Percentiles rank a stretch among this genome's conserved stretches.
Evolutionary conservation across 2,888 invertebrate genomes (phyloP).

Genomic region (Frankliniella fusca): DNA sequence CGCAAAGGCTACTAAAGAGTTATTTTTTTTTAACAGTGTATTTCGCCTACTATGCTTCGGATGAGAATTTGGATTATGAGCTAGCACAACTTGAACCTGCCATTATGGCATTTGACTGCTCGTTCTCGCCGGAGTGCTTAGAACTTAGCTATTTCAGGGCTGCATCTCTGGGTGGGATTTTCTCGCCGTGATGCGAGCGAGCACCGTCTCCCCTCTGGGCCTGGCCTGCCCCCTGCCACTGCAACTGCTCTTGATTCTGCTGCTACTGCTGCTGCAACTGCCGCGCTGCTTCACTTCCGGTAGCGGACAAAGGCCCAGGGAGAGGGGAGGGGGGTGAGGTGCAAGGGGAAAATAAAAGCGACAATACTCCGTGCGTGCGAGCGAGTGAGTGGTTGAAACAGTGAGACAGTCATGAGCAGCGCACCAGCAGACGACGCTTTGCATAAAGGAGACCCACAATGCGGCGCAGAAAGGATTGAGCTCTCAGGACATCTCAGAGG

Average conservation of each 20-base stretch:
- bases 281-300: neutral
- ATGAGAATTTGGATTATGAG: no score
- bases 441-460: neutral
- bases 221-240: no score
- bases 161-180: no score
- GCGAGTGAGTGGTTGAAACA: slow-evolving; percentile 22
- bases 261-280: neutral
- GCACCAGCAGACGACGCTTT: neutral
- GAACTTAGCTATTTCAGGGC: no score
- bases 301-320: neutral
- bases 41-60: no score
- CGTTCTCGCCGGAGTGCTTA: no score
- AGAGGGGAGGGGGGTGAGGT: neutral
- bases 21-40: no score
- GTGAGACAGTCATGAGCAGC: neutral
- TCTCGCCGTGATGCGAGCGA: no score
- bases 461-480: neutral
- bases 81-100: no score
- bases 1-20: no score
- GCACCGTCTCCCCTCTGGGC: no score
- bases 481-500: slow-evolving; percentile 1
- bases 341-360: neutral
- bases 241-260: neutral
- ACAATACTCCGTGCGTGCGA: neutral
- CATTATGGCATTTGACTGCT: no score